A percentile compares a stretch with the other conserved stretches of the same genome.
Conservation (phyloP, 2,888 invertebrate species). For the Eupithecia abbreviata region DNA sequence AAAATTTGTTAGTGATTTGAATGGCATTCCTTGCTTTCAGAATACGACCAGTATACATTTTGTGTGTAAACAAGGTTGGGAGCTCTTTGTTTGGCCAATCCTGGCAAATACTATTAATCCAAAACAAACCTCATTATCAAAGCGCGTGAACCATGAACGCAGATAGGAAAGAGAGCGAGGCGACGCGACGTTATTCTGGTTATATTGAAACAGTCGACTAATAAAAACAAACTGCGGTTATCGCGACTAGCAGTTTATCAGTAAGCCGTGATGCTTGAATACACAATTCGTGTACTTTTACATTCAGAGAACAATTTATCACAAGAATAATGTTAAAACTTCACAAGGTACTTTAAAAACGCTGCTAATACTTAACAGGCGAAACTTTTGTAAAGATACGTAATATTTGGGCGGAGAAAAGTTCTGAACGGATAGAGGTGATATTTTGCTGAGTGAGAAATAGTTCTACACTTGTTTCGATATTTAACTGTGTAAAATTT, state of each 20-base stretch:
- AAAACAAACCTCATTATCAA: slow-evolving; percentile 7
- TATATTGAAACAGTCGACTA: slow-evolving; percentile 30
- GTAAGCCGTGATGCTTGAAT: slow-evolving; percentile 16
- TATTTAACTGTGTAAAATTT: no score
- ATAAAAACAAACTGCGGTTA: slow-evolving; percentile 27
- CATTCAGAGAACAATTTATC: neutral
- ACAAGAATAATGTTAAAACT: neutral
- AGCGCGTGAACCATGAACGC: slow-evolving; percentile 9
- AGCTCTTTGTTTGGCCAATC: neutral
- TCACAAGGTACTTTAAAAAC: neutral
- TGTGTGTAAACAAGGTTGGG: neutral
- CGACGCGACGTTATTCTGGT: slow-evolving; percentile 15
- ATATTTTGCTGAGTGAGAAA: neutral
- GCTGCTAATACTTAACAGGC: neutral
- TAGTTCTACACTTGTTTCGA: no score
- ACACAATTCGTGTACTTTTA: slow-evolving; percentile 12
- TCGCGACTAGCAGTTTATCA: slow-evolving; percentile 34
- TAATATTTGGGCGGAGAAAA: neutral
- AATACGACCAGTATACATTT: neutral
- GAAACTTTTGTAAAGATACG: neutral
- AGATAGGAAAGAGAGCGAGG: slow-evolving; percentile 7
- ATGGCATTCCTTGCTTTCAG: no score
- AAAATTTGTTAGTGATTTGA: no score
- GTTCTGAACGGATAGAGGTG: neutral
- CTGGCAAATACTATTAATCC: neutral